Conservation (phyloP, 2,888 invertebrate species). For the Hypomecis atomaria region DNA sequence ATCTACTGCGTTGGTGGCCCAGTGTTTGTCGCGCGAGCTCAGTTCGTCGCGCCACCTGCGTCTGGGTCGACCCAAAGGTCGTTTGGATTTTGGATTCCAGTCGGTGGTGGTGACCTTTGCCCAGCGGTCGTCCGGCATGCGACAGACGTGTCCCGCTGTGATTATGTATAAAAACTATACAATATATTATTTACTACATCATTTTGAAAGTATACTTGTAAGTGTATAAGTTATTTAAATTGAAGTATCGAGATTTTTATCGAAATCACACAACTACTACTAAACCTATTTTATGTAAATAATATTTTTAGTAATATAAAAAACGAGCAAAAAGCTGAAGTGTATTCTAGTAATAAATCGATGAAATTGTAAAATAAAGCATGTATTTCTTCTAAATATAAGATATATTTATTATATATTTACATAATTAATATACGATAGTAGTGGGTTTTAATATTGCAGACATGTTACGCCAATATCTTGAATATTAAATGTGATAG, state of each 20-base stretch:
- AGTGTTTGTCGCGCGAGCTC: no score
- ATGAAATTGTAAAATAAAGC: constrained; percentile 59
- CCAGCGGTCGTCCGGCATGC: no score
- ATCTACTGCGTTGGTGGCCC: no score
- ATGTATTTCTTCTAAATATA: constrained; percentile 42
- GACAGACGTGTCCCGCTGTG: no score
- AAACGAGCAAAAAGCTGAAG: constrained; percentile 63
- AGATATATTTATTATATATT: constrained; percentile 13
- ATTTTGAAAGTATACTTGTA: neutral
- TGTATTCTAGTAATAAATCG: constrained; percentile 78
- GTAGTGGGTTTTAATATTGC: constrained; percentile 47
- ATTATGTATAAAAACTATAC: neutral
- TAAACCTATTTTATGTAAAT: constrained; percentile 16
- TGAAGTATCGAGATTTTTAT: neutral
- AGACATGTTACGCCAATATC: constrained; percentile 39
- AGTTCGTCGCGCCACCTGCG: no score
- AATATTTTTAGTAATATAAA: constrained; percentile 40
- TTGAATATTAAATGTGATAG: constrained; percentile 61
- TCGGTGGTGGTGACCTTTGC: no score
- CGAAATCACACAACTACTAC: constrained; percentile 6
- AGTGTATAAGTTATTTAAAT: neutral
- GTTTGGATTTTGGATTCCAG: no score
- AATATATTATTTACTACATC: constrained; percentile 1
- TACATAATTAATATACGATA: constrained; percentile 26
- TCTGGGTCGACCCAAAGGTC: no score